These are phyloP conservation scores for Pangasianodon hypophthalmus DNA, from an alignment of 2,113 vertebrate genomes.

Conservation along the genomic window DNA sequence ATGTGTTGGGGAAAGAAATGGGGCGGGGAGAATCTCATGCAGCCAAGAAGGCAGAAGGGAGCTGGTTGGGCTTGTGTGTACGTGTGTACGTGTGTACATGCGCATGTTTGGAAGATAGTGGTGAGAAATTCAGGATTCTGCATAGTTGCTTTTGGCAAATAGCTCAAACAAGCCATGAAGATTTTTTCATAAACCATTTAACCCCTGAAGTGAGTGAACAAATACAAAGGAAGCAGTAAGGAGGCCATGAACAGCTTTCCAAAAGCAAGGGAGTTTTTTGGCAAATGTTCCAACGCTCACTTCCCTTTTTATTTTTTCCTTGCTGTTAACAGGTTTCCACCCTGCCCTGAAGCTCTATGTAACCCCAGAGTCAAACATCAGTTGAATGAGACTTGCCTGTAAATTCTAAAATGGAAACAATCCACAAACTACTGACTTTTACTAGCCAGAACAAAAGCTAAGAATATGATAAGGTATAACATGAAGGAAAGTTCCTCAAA, in stretches of 20 bases:
- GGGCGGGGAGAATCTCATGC: constrained; percentile 38
- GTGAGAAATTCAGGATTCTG: constrained; percentile 56
- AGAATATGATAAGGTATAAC: background rate
- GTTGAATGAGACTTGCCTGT: background rate
- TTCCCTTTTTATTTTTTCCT: constrained; percentile 26
- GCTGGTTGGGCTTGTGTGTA: constrained; percentile 33
- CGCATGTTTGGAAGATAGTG: constrained; percentile 29
- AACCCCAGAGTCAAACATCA: constrained; percentile 11
- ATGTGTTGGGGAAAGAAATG: constrained; percentile 56
- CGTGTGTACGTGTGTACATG: constrained; percentile 21
- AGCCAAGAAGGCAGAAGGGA: constrained; percentile 27
- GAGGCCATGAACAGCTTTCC: background rate
- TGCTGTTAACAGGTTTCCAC: constrained; percentile 34
- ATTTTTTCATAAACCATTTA: constrained; percentile 47
- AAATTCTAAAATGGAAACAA: background rate
- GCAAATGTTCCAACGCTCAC: constrained; percentile 37
- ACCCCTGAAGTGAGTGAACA: constrained; percentile 57
- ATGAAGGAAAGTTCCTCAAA: background rate
- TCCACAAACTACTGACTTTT: background rate
- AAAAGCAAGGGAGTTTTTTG: constrained; percentile 23
- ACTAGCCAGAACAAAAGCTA: background rate
- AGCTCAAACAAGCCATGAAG: background rate
- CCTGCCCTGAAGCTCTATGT: background rate
- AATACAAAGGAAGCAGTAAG: constrained; percentile 31
- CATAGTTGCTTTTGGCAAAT: constrained; percentile 70